These are phyloP conservation scores for Calyptommatus sinebrachiatus DNA, from an alignment of 2,113 vertebrate genomes.

Conservation along the genomic window DNA sequence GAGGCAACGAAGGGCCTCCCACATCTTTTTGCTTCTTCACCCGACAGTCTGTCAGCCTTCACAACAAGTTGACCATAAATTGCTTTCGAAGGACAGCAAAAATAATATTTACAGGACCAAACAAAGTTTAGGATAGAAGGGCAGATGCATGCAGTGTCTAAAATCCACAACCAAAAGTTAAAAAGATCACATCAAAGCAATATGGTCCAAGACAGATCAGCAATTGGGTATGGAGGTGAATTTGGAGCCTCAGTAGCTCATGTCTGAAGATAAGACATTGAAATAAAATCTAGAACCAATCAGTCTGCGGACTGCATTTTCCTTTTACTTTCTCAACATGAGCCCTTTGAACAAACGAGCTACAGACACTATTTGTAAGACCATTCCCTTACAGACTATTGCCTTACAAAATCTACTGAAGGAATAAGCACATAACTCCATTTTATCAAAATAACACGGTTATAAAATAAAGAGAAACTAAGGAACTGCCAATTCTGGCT, in stretches of 20 bases:
- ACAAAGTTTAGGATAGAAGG: neutral
- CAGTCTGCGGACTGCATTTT: neutral
- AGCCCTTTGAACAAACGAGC: neutral
- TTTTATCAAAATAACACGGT: too few species aligned
- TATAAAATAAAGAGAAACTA: too few species aligned
- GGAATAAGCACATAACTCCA: neutral
- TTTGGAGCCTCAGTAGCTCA: too few species aligned
- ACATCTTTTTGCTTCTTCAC: too few species aligned
- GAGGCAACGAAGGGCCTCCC: too few species aligned
- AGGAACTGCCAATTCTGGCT: too few species aligned
- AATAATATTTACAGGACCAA: neutral
- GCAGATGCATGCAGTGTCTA: neutral
- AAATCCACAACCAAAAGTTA: neutral
- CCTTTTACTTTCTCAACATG: neutral
- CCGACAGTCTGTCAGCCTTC: too few species aligned
- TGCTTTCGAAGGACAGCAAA: neutral
- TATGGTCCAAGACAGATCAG: neutral
- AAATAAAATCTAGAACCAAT: neutral
- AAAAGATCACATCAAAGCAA: neutral
- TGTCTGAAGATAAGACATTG: too few species aligned
- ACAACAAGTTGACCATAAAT: neutral
- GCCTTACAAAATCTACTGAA: neutral
- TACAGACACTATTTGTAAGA: neutral
- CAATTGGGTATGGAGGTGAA: neutral
- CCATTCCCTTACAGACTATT: conserved; percentile 6